These are phyloP conservation scores for Apostichopus californicus DNA, from an alignment of 35 echinoderm and acorn worm genomes.

Conservation along the genomic window DNA sequence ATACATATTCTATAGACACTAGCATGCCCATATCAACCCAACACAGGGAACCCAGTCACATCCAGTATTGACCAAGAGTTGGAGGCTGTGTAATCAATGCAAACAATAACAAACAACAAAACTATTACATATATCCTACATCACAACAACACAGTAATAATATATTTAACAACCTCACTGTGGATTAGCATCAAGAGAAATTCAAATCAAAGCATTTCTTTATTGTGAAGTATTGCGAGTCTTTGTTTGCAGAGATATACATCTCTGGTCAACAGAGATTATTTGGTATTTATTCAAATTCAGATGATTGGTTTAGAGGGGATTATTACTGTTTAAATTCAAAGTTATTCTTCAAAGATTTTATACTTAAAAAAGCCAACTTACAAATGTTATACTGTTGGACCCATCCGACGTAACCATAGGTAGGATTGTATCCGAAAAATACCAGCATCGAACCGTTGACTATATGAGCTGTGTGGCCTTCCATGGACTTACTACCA, in stretches of 20 bases:
- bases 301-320: background rate
- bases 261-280: no score
- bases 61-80: conserved; percentile 64
- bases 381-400: conserved; percentile 92
- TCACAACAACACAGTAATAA: no score
- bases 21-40: conserved; percentile 81
- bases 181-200: no score
- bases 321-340: no score
- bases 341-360: background rate
- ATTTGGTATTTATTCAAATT: background rate
- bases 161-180: no score
- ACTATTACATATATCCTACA: background rate
- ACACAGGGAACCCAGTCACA: conserved; percentile 64
- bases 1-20: conserved; percentile 61
- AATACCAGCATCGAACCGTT: conserved; percentile 77
- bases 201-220: no score
- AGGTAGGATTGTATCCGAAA: conserved; percentile 85
- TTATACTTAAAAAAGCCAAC: background rate
- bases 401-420: conserved; percentile 78
- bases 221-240: no score
- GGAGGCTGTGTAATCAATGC: conserved; percentile 54
- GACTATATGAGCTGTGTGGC: conserved; percentile 81
- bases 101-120: conserved; percentile 10
- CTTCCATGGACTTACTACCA: conserved; percentile 64
- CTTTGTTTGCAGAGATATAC: no score